Base-by-base conservation (phyloP, 2,888 invertebrate genomes). In the Athalia rosae region DNA sequence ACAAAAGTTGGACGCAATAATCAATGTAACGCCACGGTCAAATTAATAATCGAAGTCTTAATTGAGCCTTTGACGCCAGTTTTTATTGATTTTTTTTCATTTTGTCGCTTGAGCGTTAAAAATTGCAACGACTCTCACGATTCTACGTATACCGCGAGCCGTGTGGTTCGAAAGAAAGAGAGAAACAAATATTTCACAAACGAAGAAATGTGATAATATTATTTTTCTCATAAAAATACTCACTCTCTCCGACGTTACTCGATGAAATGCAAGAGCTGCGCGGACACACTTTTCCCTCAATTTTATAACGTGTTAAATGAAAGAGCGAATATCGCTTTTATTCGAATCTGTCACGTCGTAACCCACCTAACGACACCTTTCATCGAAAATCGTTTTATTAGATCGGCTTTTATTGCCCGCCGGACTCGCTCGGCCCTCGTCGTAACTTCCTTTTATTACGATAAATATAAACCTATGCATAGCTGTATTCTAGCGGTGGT, bases 1-100 rank as follows among this genome's bases (percentile, higher is more conserved):
- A 11, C 9, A 11, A 62, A 41, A 62, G 11, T 3, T 4, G 43
- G 1, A 61, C 7, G 43, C 62, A n/a, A 11, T 13, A 56, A 11
- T 7, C 41, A n/a, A 2, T 41, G 56, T 53, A 76, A 53, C 63
- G 64, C 56, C 43, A 66, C 62, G 64, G 50, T 43, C 64, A 45
- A 71, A 77, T 73, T 50, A 41, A 73, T 73, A 73, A 77, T 77
- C 71, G 69, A 50, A 77, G 53, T 56, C 71, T 61, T 77, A 71
- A 77, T 73, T 50, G 77, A 67, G 58, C 77, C 77, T 73, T 69
- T 71, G 77, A 73, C 66, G 69, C 50, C 15, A 58, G 45, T 73
- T 77, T 77, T 77, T 77, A 77, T 67, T 53, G 71, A 61, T 28
- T 28, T 28, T 28, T 28, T 28, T n/a, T n/a, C n/a, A n/a, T n/a